Percentiles rank a stretch among this genome's conserved stretches.
These are phyloP conservation scores for Seira ritae DNA, from an alignment of 2,888 invertebrate species.

Conservation along the genomic window DNA sequence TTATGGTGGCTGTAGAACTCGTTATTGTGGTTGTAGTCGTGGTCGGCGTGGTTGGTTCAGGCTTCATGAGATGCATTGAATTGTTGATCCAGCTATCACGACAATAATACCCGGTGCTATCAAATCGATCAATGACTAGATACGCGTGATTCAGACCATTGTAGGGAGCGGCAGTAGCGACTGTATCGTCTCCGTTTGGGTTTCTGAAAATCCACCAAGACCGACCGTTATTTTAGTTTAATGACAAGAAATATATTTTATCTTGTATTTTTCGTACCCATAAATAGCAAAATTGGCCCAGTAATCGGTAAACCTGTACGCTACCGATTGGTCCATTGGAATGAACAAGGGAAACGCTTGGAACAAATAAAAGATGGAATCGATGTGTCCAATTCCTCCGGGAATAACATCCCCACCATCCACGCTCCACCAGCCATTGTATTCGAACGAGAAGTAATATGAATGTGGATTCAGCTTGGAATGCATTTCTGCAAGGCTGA, in stretches of 20 bases:
- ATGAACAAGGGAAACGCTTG: constrained; percentile 31
- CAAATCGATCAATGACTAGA: constrained; percentile 14
- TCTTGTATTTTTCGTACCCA: constrained; percentile 48
- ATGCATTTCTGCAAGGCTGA: constrained; percentile 57
- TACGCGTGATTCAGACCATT: constrained; percentile 49
- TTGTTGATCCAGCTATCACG: constrained; percentile 49
- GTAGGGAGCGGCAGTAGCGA: constrained; percentile 31
- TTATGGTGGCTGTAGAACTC: no score
- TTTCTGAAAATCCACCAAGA: constrained; percentile 25
- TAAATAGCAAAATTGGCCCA: constrained; percentile 60
- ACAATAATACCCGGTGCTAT: constrained; percentile 32
- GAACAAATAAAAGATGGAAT: constrained; percentile 49
- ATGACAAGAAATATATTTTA: no score
- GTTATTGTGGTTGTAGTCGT: not conserved
- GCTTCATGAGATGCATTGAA: constrained; percentile 34
- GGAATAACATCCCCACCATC: constrained; percentile 37
- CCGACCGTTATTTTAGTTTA: no score
- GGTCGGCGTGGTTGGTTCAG: constrained; percentile 1
- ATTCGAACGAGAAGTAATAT: constrained; percentile 60
- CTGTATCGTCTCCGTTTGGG: constrained; percentile 35
- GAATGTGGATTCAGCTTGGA: constrained; percentile 51
- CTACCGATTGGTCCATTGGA: constrained; percentile 31
- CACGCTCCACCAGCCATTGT: constrained; percentile 36
- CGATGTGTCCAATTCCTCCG: constrained; percentile 54
- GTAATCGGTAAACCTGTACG: constrained; percentile 36